Conservation (phyloP, 2,797 vertebrate genomes). For the Muraenolepis orangiensis region DNA sequence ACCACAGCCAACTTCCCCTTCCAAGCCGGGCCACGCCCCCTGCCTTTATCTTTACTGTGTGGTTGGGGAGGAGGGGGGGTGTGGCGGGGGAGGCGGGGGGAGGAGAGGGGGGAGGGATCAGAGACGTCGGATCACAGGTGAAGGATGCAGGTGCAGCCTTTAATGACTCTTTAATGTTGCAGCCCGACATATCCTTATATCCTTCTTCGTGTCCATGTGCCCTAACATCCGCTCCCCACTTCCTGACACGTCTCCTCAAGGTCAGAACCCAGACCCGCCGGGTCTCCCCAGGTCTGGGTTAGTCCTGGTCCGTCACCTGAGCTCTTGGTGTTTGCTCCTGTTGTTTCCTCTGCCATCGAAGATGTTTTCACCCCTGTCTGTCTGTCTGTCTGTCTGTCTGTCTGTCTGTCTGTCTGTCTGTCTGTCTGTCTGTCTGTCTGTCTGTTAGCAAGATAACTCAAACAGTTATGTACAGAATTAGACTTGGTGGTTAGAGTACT, state of each 20-base stretch:
- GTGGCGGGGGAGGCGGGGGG: conserved; percentile 22
- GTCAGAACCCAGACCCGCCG: background rate
- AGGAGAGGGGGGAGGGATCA: conserved; percentile 28
- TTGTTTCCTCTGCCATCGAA: too few relatives aligned
- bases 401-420: too few relatives aligned
- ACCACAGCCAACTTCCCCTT: background rate
- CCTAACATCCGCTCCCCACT: background rate
- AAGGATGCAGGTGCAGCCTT: conserved; percentile 21
- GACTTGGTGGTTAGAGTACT: too few relatives aligned
- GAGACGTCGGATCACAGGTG: conserved; percentile 23
- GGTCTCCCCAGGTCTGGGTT: background rate
- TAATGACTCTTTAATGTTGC: background rate
- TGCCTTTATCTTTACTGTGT: background rate
- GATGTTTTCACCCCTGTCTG: too few relatives aligned
- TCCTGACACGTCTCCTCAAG: background rate
- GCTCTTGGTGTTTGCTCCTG: too few relatives aligned
- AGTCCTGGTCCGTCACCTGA: background rate
- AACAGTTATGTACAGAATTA: too few relatives aligned
- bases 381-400: too few relatives aligned
- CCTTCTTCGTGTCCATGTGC: background rate
- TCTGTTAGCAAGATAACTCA: too few relatives aligned
- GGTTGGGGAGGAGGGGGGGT: background rate
- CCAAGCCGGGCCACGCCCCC: background rate
- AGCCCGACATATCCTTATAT: background rate
- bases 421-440: too few relatives aligned